A percentile compares a stretch with the other conserved stretches of the same genome.
phyloP scores from a whole-genome alignment of 2,113 vertebrate genomes.

The Amazona guildingii region DNA sequence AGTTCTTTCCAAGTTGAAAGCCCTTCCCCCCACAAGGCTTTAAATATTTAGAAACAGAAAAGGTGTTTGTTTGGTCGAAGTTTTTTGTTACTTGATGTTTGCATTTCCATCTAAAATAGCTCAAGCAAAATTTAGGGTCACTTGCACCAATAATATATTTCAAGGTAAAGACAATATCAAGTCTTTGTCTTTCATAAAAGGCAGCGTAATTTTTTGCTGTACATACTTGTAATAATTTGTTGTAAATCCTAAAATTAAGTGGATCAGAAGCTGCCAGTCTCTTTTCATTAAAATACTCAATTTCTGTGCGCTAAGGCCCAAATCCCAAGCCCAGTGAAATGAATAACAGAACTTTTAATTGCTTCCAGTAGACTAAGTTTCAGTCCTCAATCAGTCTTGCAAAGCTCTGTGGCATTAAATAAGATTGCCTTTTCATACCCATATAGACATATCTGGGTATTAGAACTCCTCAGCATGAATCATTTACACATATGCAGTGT shows the following conservation, averaged over 20 bases:
- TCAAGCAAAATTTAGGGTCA: background rate
- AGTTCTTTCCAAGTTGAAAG: slow-evolving; percentile 17
- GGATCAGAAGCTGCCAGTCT: background rate
- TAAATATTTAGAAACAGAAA: slow-evolving; percentile 63
- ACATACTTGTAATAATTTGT: background rate
- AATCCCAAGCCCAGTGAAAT: background rate
- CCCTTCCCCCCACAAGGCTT: slow-evolving; percentile 30
- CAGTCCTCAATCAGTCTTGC: background rate
- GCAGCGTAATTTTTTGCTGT: background rate
- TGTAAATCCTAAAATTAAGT: background rate
- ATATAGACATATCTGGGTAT: background rate
- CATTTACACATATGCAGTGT: background rate
- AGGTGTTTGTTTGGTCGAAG: slow-evolving; percentile 27
- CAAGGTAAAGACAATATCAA: background rate
- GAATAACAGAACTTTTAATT: background rate
- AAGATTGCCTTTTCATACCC: background rate
- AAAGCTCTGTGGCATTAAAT: background rate
- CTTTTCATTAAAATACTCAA: background rate
- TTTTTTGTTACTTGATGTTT: background rate
- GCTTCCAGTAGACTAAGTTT: background rate
- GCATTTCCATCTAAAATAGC: background rate
- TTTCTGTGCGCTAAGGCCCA: background rate
- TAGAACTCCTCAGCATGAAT: background rate
- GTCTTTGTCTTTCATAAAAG: background rate
- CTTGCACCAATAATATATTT: background rate